These are phyloP conservation scores for Paraplagusia blochii DNA, from an alignment of 2,113 vertebrate genomes.

Conservation along the genomic window DNA sequence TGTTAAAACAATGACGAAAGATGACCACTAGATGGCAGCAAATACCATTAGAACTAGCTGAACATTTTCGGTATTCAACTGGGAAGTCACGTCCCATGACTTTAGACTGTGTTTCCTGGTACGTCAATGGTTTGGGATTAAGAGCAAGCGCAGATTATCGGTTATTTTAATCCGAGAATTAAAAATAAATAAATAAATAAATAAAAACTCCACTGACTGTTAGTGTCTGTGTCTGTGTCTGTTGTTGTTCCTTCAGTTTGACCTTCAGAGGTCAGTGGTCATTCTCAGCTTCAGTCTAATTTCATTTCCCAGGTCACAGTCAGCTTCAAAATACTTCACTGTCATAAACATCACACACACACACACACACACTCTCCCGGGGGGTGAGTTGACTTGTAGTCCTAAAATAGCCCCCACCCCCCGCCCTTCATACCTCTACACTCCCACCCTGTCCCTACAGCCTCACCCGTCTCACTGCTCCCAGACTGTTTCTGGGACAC, in stretches of 20 bases:
- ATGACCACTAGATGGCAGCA: slow-evolving; percentile 62
- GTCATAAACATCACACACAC: slow-evolving; percentile 36
- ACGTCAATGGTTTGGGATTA: no score
- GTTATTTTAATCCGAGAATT: no score
- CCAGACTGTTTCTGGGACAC: slow-evolving; percentile 49
- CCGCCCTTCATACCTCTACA: no score
- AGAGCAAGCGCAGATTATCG: no score
- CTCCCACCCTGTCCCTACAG: slow-evolving; percentile 31
- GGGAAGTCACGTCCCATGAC: background rate
- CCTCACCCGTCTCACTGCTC: slow-evolving; percentile 16
- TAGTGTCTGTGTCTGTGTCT: no score
- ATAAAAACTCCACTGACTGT: no score
- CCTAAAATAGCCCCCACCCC: slow-evolving; percentile 79
- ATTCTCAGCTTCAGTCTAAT: slow-evolving; percentile 54
- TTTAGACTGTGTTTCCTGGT: no score
- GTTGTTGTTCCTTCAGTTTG: slow-evolving; percentile 15
- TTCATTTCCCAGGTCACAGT: slow-evolving; percentile 60
- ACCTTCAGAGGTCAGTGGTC: slow-evolving; percentile 25
- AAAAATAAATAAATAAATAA: no score
- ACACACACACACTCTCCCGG: slow-evolving; percentile 13
- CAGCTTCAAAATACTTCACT: slow-evolving; percentile 50
- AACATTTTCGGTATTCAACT: background rate
- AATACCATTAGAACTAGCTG: slow-evolving; percentile 10
- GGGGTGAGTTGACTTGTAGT: slow-evolving; percentile 74
- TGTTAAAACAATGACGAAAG: background rate